Percentiles rank a stretch among this genome's conserved stretches.
phyloP scores from a whole-genome alignment of 2,113 vertebrate genomes.

The Propithecus coquereli region DNA sequence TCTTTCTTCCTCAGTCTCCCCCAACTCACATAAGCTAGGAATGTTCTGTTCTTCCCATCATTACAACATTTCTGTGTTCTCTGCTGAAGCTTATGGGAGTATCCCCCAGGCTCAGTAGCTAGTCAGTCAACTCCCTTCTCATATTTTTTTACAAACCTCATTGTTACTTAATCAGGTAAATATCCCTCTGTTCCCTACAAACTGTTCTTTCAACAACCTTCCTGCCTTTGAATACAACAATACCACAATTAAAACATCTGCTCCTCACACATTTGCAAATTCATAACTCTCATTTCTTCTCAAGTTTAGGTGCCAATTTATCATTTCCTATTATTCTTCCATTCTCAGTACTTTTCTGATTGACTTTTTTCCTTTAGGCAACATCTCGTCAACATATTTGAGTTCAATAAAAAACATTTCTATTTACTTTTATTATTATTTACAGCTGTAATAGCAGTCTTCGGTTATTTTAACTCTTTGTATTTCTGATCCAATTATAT shows the following conservation, averaged over 20 bases:
- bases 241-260: background rate
- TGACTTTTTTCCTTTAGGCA: background rate
- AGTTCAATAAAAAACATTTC: background rate
- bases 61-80: background rate
- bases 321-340: background rate
- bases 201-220: background rate
- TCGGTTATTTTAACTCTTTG: background rate
- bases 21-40: background rate
- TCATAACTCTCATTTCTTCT: background rate
- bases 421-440: background rate
- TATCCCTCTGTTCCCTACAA: background rate
- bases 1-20: background rate
- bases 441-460: background rate
- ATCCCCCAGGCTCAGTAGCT: background rate
- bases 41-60: background rate
- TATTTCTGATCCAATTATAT: background rate
- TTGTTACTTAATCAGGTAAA: background rate
- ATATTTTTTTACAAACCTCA: background rate
- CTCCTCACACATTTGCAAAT: background rate
- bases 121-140: background rate
- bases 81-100: background rate
- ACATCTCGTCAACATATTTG: background rate
- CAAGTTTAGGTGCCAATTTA: background rate
- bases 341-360: background rate
- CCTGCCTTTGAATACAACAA: background rate